A percentile compares a stretch with the other conserved stretches of the same genome.
phyloP scores from a whole-genome alignment of 2,113 vertebrate genomes.

The Atractosteus spatula region DNA sequence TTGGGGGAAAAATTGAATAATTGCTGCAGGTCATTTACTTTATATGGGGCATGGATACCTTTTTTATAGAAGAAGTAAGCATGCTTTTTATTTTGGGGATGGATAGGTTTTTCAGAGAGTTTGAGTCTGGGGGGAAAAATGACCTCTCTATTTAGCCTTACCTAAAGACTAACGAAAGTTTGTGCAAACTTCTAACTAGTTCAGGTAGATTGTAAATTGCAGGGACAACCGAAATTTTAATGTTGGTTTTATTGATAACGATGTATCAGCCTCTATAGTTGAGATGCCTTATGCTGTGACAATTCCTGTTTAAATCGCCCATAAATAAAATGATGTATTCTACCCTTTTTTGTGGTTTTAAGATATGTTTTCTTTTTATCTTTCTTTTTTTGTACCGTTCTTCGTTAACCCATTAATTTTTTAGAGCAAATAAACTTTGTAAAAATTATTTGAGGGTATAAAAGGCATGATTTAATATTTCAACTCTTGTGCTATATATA shows the following conservation, averaged over 20 bases:
- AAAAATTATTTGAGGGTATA: constrained; percentile 33
- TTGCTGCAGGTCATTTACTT: too few species aligned
- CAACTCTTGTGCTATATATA: constrained; percentile 23
- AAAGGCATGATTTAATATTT: constrained; percentile 28
- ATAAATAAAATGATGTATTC: constrained; percentile 54
- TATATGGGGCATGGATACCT: too few species aligned
- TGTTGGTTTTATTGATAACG: constrained; percentile 25
- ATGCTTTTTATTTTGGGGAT: too few species aligned
- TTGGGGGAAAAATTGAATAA: too few species aligned
- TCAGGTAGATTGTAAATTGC: constrained; percentile 39
- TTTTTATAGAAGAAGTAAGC: too few species aligned
- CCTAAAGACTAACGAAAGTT: too few species aligned
- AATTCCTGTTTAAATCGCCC: constrained; percentile 56
- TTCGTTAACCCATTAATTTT: constrained; percentile 10
- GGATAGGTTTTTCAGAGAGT: too few species aligned
- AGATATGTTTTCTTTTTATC: constrained; percentile 41
- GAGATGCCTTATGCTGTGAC: constrained; percentile 70
- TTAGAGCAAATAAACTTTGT: constrained; percentile 18
- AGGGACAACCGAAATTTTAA: constrained; percentile 32
- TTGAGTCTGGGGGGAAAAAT: too few species aligned
- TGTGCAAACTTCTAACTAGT: too few species aligned
- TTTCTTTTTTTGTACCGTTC: constrained; percentile 1
- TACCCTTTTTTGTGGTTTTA: constrained; percentile 46
- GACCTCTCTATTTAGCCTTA: too few species aligned
- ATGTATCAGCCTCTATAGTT: constrained; percentile 31